These are phyloP conservation scores for Macrosteles quadrilineatus DNA, from an alignment of 1,140 invertebrate species.

Conservation along the genomic window DNA sequence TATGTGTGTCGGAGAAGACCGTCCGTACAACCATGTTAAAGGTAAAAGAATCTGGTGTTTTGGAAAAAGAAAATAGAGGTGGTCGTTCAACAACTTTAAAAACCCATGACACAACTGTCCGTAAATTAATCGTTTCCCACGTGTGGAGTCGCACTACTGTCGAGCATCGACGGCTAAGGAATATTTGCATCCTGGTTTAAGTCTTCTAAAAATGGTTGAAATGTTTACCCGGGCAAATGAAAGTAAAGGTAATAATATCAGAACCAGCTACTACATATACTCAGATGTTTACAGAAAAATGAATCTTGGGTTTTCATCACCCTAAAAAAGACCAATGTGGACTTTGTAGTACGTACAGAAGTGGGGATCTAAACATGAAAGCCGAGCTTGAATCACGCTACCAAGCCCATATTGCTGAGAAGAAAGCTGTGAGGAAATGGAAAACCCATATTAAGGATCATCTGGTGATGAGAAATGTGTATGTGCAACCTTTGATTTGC, in stretches of 20 bases:
- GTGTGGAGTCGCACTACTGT: neutral
- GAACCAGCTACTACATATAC: no score
- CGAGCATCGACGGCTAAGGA: neutral
- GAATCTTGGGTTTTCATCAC: neutral
- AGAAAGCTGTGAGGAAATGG: neutral
- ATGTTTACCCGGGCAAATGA: neutral
- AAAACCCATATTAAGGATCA: neutral
- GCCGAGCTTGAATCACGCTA: neutral
- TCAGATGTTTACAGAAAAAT: slow-evolving; percentile 1
- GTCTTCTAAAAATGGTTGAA: neutral
- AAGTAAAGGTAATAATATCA: neutral
- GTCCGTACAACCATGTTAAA: neutral
- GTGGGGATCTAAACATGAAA: neutral
- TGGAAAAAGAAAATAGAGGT: neutral
- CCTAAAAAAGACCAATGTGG: slow-evolving; percentile 13
- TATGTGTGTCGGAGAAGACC: neutral
- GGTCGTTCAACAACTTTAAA: neutral
- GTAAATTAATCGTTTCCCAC: neutral
- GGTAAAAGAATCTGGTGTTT: neutral
- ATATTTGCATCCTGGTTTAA: slow-evolving; percentile 12
- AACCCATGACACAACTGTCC: neutral
- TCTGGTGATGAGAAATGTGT: neutral
- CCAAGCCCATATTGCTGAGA: neutral
- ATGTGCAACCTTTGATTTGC: slow-evolving; percentile 16
- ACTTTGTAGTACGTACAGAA: slow-evolving; percentile 13